phyloP scores from a whole-genome alignment of 1,140 invertebrate species.

The Orussus abietinus region DNA sequence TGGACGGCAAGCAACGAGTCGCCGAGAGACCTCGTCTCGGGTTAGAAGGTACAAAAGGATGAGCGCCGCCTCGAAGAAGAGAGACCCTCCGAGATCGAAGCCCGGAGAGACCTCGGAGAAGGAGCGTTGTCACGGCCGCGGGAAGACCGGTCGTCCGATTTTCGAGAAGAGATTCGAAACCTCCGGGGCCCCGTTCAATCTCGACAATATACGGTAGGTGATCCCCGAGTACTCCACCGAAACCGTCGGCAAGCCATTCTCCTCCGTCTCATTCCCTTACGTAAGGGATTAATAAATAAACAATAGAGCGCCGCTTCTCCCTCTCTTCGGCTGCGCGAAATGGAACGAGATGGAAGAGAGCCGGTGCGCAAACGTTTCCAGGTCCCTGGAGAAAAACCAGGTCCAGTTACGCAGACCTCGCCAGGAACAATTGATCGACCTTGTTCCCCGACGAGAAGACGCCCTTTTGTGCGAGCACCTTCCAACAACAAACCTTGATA shows the following conservation, averaged over 20 bases:
- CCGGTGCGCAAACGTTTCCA: no score
- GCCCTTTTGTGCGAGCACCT: no score
- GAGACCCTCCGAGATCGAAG: constrained; percentile 13
- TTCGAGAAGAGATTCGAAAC: constrained; percentile 6
- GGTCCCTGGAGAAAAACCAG: no score
- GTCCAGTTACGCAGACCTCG: no score
- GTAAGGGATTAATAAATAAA: background rate
- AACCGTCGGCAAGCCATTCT: background rate
- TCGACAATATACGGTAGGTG: constrained; percentile 29
- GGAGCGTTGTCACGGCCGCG: constrained; percentile 16
- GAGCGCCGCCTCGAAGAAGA: background rate
- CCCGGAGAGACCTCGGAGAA: constrained; percentile 6
- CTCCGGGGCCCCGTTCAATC: constrained; percentile 15
- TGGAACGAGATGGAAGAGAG: no score
- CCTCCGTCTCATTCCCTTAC: background rate
- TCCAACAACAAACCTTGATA: background rate
- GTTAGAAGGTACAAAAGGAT: constrained; percentile 4
- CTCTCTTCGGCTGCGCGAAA: no score
- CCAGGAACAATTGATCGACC: background rate
- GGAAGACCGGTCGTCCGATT: constrained; percentile 10
- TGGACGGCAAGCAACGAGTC: constrained; percentile 3
- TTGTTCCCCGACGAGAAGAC: background rate
- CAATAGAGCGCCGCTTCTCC: no score
- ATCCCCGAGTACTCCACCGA: no score
- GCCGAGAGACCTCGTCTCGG: background rate